Conservation (phyloP, 2,888 invertebrate species). For the Epirrhoe tristata region DNA sequence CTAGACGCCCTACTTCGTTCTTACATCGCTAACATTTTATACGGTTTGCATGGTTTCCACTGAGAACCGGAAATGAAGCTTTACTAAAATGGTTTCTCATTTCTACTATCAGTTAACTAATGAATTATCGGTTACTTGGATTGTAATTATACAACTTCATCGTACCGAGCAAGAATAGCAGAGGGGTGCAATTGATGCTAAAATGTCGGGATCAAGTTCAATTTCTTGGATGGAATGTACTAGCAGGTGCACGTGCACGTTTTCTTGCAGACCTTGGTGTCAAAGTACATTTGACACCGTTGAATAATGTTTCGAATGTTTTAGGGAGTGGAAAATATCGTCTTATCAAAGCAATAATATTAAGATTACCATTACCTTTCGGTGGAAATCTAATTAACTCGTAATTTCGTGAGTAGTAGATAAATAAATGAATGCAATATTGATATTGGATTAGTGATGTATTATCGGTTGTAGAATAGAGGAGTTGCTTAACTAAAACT, state of each 20-base stretch:
- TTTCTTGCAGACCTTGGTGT: slow-evolving; percentile 29
- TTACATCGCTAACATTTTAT: slow-evolving; percentile 65
- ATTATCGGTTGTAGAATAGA: neutral
- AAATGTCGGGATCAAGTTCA: slow-evolving; percentile 39
- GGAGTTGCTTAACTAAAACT: neutral
- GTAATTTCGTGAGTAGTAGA: too few species aligned
- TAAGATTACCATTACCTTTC: too few species aligned
- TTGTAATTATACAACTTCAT: slow-evolving; percentile 1
- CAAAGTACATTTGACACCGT: slow-evolving; percentile 30
- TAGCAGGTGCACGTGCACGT: slow-evolving; percentile 54
- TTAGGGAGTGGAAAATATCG: too few species aligned
- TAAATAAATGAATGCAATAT: neutral
- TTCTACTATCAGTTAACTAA: neutral
- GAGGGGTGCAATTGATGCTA: slow-evolving; percentile 47
- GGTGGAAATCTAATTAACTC: too few species aligned
- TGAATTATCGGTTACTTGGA: neutral
- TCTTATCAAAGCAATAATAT: too few species aligned
- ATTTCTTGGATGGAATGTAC: slow-evolving; percentile 49
- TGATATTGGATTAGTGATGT: neutral
- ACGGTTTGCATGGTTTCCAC: slow-evolving; percentile 33
- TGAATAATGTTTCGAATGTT: slow-evolving; percentile 11
- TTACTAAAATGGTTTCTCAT: slow-evolving; percentile 13
- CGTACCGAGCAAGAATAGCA: neutral
- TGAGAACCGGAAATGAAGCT: slow-evolving; percentile 25
- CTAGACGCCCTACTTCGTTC: slow-evolving; percentile 69